These are phyloP conservation scores for Amphipoea lucens DNA, from an alignment of 2,888 invertebrate species.

Conservation along the genomic window DNA sequence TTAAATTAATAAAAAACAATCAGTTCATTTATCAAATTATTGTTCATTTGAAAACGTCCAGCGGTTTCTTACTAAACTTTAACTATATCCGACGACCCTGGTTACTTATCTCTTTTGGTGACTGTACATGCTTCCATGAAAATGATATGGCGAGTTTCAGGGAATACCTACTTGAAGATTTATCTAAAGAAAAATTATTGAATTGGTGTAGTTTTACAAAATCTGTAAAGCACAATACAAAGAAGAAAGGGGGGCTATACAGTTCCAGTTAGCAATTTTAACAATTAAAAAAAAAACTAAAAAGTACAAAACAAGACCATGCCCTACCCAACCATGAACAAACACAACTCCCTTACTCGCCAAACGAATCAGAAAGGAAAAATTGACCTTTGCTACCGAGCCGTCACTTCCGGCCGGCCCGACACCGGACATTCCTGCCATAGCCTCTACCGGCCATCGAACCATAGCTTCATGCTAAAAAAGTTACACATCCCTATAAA, in stretches of 20 bases:
- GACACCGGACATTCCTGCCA: conserved; percentile 75
- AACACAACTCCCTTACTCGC: neutral
- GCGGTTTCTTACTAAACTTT: too few species aligned
- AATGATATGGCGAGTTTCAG: neutral
- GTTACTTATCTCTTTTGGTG: too few species aligned
- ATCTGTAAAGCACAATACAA: too few species aligned
- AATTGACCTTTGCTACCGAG: conserved; percentile 67
- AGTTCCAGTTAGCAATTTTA: neutral
- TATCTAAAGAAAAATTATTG: neutral
- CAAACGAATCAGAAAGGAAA: conserved; percentile 26
- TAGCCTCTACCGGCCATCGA: conserved; percentile 66
- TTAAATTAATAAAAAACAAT: too few species aligned
- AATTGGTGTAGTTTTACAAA: neutral
- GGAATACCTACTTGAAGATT: neutral
- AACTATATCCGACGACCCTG: too few species aligned
- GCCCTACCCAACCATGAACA: neutral
- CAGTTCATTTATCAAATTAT: too few species aligned
- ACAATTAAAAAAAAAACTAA: neutral
- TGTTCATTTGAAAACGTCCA: too few species aligned
- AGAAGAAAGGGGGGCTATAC: too few species aligned
- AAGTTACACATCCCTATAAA: conserved; percentile 39
- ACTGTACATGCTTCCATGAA: neutral
- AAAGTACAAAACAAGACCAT: neutral
- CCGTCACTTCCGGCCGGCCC: conserved; percentile 64
- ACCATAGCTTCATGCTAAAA: conserved; percentile 56